phyloP scores from a whole-genome alignment of 1,140 invertebrate genomes.

The Tetragonula clypearis region DNA sequence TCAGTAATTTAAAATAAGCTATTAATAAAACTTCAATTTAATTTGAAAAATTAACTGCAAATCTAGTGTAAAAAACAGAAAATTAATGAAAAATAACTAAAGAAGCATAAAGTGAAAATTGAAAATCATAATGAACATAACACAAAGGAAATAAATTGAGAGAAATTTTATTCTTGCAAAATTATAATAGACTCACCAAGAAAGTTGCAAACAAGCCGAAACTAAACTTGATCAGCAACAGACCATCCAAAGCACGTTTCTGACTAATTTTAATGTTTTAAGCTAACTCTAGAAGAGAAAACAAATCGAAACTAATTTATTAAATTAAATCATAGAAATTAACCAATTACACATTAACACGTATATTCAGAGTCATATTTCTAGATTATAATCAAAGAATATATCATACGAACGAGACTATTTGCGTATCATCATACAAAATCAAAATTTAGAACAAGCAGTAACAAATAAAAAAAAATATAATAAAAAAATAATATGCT shows the following conservation, averaged over 20 bases:
- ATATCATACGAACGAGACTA: constrained; percentile 74
- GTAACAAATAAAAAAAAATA: constrained; percentile 47
- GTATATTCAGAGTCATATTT: constrained; percentile 57
- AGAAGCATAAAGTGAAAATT: neutral
- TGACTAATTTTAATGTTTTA: constrained; percentile 3
- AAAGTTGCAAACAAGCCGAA: constrained; percentile 21
- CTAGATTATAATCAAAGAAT: constrained; percentile 62
- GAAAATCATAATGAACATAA: neutral
- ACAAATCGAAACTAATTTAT: constrained; percentile 11
- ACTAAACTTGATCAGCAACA: neutral
- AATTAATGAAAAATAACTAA: neutral
- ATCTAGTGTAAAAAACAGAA: neutral
- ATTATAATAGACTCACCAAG: constrained; percentile 48
- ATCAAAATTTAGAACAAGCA: neutral
- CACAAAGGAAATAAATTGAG: neutral
- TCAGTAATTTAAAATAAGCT: constrained; percentile 55
- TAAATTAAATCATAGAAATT: neutral
- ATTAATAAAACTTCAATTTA: neutral
- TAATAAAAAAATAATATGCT: neutral
- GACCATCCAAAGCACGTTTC: constrained; percentile 1
- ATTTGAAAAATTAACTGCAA: neutral
- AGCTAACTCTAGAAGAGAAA: constrained; percentile 43
- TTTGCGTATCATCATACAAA: constrained; percentile 62
- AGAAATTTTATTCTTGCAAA: neutral
- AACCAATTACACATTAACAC: neutral